Evolutionary conservation across 1,140 invertebrate genomes (phyloP).

Genomic region (Phocides pigmalion): DNA sequence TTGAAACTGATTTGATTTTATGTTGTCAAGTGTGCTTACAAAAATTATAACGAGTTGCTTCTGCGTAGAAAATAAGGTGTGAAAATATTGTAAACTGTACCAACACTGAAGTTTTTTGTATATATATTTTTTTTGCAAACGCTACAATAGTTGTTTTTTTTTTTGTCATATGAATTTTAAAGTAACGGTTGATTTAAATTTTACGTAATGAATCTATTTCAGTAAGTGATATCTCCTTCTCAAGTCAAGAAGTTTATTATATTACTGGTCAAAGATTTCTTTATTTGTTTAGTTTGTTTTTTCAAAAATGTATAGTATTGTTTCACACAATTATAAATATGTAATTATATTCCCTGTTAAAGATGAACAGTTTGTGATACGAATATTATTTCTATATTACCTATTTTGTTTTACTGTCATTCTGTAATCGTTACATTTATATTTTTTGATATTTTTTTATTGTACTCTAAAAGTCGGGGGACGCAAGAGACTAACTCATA

Average conservation of each 20-base stretch:
- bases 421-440: constrained; percentile 12
- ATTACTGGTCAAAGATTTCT: not conserved
- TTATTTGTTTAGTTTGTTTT: constrained; percentile 25
- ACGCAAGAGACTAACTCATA: no score
- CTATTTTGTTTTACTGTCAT: constrained; percentile 1
- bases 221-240: constrained; percentile 4
- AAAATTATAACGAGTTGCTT: not conserved
- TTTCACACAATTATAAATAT: constrained; percentile 18
- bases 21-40: constrained; percentile 11
- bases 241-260: not conserved
- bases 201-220: no score
- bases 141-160: not conserved
- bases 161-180: no score
- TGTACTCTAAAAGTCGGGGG: not conserved
- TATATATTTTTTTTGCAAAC: not conserved
- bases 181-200: no score
- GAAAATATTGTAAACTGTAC: not conserved
- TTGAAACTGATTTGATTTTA: constrained; percentile 4
- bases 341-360: constrained; percentile 22
- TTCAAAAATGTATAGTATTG: constrained; percentile 24
- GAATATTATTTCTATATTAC: constrained; percentile 16
- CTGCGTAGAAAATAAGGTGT: constrained; percentile 6
- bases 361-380: constrained; percentile 22
- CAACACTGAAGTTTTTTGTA: not conserved
- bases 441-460: constrained; percentile 26